Conservation (phyloP, 2,888 invertebrate genomes). For the Drosophila sordidula region DNA sequence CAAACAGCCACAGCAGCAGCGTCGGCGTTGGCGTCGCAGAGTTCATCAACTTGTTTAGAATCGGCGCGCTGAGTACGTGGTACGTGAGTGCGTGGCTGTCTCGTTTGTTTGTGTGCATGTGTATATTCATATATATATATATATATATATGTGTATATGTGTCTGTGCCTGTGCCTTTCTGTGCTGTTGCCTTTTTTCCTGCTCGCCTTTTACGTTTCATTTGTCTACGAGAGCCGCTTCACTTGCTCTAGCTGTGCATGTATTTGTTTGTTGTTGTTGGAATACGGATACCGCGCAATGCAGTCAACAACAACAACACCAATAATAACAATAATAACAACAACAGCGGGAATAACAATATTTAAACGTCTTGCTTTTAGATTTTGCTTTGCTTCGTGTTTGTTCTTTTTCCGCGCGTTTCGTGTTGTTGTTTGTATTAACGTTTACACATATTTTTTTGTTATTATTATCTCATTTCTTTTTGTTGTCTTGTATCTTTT, state of each 20-base stretch:
- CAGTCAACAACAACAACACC: conserved; percentile 36
- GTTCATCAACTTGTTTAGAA: conserved; percentile 83
- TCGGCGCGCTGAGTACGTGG: conserved; percentile 68
- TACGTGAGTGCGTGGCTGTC: conserved; percentile 72
- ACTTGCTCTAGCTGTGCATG: conserved; percentile 54
- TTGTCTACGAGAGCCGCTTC: conserved; percentile 65
- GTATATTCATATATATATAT: conserved; percentile 31
- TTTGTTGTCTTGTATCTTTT: conserved; percentile 48
- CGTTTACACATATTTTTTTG: conserved; percentile 62
- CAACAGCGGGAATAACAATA: conserved; percentile 21
- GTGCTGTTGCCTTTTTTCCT: conserved; percentile 49
- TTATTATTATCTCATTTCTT: conserved; percentile 76
- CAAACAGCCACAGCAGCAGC: conserved; percentile 19
- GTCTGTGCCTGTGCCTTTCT: conserved; percentile 17
- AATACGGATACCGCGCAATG: conserved; percentile 55
- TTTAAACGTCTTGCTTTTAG: conserved; percentile 41
- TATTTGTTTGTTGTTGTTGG: conserved; percentile 51
- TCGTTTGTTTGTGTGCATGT: conserved; percentile 44
- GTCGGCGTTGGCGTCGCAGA: conserved; percentile 62
- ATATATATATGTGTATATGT: conserved; percentile 20
- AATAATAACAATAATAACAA: conserved; percentile 36
- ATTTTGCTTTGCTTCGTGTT: conserved; percentile 51
- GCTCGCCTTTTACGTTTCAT: conserved; percentile 50
- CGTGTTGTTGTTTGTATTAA: conserved; percentile 59
- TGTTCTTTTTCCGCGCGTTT: conserved; percentile 68